phyloP scores from a whole-genome alignment of 2,888 invertebrate genomes.

The Drosophila birchii region DNA sequence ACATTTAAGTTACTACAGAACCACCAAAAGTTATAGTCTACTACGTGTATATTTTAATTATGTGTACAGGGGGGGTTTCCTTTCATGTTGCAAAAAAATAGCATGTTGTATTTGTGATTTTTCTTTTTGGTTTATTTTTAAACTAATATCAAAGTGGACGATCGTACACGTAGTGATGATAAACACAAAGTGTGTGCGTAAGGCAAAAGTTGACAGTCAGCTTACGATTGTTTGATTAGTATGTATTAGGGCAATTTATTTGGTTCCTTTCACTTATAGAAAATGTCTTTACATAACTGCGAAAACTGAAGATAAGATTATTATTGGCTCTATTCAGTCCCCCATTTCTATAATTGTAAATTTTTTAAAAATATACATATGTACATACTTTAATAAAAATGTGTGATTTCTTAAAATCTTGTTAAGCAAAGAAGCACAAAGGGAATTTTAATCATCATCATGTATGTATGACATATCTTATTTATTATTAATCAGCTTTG shows the following conservation, averaged over 20 bases:
- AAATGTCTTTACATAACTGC: not conserved
- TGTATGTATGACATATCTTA: not conserved
- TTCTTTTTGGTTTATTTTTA: not conserved
- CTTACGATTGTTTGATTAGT: too few relatives aligned
- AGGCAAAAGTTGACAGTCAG: not conserved
- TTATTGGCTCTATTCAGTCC: too few relatives aligned
- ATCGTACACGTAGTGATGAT: not conserved
- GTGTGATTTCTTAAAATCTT: not conserved
- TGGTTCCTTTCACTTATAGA: too few relatives aligned
- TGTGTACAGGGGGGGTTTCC: not conserved
- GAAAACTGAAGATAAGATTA: not conserved
- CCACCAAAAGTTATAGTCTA: not conserved
- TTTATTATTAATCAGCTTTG: conserved; percentile 16
- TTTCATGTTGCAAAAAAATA: conserved; percentile 14
- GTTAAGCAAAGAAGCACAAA: not conserved
- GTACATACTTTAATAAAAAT: not conserved
- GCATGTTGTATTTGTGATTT: not conserved
- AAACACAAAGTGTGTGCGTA: not conserved
- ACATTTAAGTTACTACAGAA: conserved; percentile 34
- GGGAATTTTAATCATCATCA: not conserved
- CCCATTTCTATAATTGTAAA: not conserved
- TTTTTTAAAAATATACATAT: too few relatives aligned
- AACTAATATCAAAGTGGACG: not conserved
- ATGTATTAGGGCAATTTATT: too few relatives aligned
- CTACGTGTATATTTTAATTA: conserved; percentile 13